Conservation (phyloP, 2,797 vertebrate genomes). For the Zenarchopterus dispar region DNA sequence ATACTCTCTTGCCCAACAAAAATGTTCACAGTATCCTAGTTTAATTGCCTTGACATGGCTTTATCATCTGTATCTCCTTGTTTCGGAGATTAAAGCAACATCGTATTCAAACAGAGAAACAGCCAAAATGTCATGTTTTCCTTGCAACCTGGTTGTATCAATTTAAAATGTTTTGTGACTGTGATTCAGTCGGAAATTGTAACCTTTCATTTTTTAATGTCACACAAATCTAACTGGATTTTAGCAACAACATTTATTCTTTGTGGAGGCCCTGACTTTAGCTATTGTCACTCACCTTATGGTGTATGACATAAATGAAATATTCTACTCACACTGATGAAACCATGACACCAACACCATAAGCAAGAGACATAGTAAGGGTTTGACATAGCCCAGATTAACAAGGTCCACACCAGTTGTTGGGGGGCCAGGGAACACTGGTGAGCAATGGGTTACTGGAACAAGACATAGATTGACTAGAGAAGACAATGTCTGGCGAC, state of each 20-base stretch:
- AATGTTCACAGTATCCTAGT: constrained; percentile 8
- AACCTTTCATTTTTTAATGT: constrained; percentile 12
- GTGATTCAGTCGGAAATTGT: constrained; percentile 24
- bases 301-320: no score
- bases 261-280: neutral
- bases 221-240: constrained; percentile 11
- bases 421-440: no score
- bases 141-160: constrained; percentile 10
- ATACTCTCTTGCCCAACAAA: constrained; percentile 26
- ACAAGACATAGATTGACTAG: no score
- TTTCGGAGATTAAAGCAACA: constrained; percentile 30
- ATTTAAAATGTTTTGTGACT: constrained; percentile 17
- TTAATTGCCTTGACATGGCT: constrained; percentile 13
- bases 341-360: no score
- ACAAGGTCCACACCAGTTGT: no score
- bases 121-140: constrained; percentile 20
- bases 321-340: no score
- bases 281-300: no score
- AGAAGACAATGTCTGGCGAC: no score
- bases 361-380: no score
- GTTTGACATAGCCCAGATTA: no score
- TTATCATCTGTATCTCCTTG: constrained; percentile 16
- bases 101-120: constrained; percentile 37
- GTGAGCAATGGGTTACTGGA: no score
- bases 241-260: constrained; percentile 6